phyloP scores from a whole-genome alignment of 2,797 vertebrate species.

The Urocyon cinereoargenteus region DNA sequence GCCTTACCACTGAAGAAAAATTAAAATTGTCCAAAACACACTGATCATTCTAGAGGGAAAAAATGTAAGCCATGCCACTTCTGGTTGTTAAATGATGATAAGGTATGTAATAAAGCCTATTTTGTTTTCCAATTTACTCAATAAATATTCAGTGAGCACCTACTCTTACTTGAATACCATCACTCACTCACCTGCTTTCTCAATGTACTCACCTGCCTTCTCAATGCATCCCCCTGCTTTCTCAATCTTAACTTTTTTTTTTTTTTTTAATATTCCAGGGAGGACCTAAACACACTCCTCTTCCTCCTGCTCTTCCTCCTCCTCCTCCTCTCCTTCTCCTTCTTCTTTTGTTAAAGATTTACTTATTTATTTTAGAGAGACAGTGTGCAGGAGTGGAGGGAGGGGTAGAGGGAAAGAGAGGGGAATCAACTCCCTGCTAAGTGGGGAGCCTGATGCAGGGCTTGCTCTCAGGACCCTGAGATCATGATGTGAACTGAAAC shows the following conservation, averaged over 20 bases:
- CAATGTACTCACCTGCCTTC: neutral
- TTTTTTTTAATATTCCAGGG: neutral
- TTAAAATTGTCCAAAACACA: neutral
- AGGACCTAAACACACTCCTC: neutral
- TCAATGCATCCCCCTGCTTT: neutral
- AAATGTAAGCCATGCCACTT: neutral
- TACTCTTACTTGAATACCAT: constrained; percentile 27
- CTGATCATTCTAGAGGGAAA: neutral
- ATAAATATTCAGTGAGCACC: neutral
- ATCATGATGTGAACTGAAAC: neutral
- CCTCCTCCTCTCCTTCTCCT: neutral
- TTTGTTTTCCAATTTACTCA: neutral
- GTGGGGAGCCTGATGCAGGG: neutral
- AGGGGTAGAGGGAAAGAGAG: neutral
- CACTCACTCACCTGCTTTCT: neutral
- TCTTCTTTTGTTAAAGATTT: neutral
- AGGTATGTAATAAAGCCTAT: neutral
- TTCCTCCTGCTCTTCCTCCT: neutral
- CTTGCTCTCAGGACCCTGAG: neutral
- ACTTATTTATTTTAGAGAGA: neutral
- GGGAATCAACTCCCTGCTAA: neutral
- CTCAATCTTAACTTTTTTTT: neutral
- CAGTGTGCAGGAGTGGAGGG: neutral
- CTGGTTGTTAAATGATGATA: neutral
- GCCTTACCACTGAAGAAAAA: neutral